Evolutionary conservation across 2,888 invertebrate genomes (phyloP).

Genomic region (Crematogaster levior): DNA sequence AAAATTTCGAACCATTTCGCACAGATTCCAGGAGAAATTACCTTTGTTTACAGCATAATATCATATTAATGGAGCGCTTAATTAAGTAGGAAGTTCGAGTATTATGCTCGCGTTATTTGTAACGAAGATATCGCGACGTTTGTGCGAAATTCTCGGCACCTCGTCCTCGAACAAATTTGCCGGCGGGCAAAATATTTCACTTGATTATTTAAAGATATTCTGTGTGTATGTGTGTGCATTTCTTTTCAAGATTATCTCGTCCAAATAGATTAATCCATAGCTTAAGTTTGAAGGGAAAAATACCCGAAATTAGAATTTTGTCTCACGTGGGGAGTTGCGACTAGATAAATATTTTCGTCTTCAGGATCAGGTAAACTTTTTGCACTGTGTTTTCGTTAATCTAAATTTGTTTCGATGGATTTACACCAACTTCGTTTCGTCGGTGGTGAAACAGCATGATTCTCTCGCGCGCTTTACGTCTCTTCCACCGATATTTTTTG

Average conservation of each 20-base stretch:
- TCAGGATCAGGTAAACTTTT: conserved; percentile 8
- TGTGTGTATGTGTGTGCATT: no score
- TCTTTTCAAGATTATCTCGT: conserved; percentile 2
- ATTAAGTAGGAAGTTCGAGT: conserved; percentile 18
- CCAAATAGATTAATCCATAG: background rate
- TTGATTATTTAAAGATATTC: conserved; percentile 1
- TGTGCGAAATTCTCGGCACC: background rate
- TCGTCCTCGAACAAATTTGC: background rate
- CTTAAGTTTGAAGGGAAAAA: background rate
- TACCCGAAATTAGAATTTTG: background rate
- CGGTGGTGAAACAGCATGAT: background rate
- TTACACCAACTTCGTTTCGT: background rate
- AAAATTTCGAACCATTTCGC: conserved; percentile 29
- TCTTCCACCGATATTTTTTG: background rate
- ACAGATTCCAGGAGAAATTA: conserved; percentile 1
- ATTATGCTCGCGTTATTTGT: conserved; percentile 35
- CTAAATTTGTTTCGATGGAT: conserved; percentile 9
- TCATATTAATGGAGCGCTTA: conserved; percentile 36
- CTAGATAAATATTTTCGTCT: conserved; percentile 2
- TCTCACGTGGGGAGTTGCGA: background rate
- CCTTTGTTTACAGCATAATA: conserved; percentile 29
- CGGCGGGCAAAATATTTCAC: background rate
- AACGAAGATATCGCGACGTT: conserved; percentile 11
- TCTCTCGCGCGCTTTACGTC: background rate
- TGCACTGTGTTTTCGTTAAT: background rate